Conservation (phyloP, 2,888 invertebrate species). For the Scaptomyza reducta region DNA sequence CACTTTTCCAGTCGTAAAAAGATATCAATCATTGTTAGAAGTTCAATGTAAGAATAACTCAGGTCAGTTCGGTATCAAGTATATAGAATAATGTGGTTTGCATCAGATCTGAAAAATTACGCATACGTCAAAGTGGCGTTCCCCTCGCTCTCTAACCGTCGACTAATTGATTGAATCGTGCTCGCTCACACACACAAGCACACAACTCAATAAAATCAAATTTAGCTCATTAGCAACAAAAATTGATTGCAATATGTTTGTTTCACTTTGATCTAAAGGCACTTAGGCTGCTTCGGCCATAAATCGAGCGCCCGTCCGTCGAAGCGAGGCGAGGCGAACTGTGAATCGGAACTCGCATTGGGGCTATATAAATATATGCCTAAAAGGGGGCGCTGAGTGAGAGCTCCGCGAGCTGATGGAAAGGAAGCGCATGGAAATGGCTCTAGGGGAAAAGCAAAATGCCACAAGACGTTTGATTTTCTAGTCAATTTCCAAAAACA, state of each 20-base stretch:
- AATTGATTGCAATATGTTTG: conserved; percentile 75
- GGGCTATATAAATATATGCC: conserved; percentile 41
- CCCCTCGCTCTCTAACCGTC: background rate
- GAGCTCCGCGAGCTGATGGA: conserved; percentile 39
- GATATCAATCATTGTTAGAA: background rate
- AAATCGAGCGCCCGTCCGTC: conserved; percentile 42
- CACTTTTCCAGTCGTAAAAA: background rate
- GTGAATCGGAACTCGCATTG: conserved; percentile 36
- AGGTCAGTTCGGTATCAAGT: conserved; percentile 12
- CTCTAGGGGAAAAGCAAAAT: background rate
- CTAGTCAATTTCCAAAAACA: conserved; percentile 41
- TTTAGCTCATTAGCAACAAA: conserved; percentile 75
- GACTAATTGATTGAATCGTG: conserved; percentile 32
- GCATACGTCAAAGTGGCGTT: conserved; percentile 42
- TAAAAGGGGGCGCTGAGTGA: conserved; percentile 51
- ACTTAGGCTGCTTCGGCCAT: conserved; percentile 51
- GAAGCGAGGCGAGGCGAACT: conserved; percentile 23
- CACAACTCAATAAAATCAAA: conserved; percentile 77
- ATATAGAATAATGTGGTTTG: conserved; percentile 22
- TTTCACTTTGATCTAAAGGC: conserved; percentile 62
- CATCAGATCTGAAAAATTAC: conserved; percentile 30
- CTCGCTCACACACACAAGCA: conserved; percentile 31
- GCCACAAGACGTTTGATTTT: conserved; percentile 29
- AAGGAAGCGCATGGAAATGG: conserved; percentile 52
- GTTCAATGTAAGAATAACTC: background rate